Evolutionary conservation across 92 coral and sea anemone species (phyloP).

Genomic region (Bergia puertoricense): DNA sequence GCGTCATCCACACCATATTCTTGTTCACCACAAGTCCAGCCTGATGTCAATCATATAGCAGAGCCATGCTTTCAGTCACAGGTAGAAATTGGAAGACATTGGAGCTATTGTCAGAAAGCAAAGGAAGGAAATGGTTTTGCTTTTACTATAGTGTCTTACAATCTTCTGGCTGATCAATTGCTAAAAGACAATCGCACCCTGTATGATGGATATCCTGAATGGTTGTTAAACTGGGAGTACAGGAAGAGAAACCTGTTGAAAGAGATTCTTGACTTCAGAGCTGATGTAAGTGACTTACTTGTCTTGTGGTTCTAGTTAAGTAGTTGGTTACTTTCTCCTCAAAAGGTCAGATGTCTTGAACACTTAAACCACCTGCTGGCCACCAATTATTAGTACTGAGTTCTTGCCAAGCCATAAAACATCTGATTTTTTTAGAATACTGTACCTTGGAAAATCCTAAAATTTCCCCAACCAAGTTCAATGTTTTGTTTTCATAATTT

Average conservation of each 20-base stretch:
- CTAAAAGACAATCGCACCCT: constrained; percentile 63
- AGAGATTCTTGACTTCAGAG: constrained; percentile 77
- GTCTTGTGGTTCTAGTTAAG: background rate
- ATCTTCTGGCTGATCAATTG: constrained; percentile 83
- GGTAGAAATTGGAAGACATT: constrained; percentile 46
- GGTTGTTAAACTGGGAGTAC: constrained; percentile 88
- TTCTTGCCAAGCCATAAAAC: too few relatives aligned
- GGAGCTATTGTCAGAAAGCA: constrained; percentile 34
- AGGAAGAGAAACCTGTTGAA: constrained; percentile 78
- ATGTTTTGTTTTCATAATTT: too few relatives aligned
- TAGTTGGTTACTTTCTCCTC: background rate
- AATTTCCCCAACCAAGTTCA: too few relatives aligned
- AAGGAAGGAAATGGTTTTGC: constrained; percentile 40
- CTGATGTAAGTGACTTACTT: constrained; percentile 79
- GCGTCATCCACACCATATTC: background rate
- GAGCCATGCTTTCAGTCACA: constrained; percentile 39
- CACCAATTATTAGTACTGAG: too few relatives aligned
- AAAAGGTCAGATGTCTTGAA: too few relatives aligned
- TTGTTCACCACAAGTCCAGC: background rate
- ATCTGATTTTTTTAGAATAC: too few relatives aligned
- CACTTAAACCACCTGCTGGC: too few relatives aligned
- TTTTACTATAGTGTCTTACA: constrained; percentile 86
- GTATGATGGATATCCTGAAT: constrained; percentile 62
- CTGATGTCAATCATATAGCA: background rate
- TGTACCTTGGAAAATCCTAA: too few relatives aligned